Evolutionary conservation across 1,140 invertebrate species (phyloP), one percentile per base, ranked within the genome.

Genomic region (Lutraria rhynchaena): DNA sequence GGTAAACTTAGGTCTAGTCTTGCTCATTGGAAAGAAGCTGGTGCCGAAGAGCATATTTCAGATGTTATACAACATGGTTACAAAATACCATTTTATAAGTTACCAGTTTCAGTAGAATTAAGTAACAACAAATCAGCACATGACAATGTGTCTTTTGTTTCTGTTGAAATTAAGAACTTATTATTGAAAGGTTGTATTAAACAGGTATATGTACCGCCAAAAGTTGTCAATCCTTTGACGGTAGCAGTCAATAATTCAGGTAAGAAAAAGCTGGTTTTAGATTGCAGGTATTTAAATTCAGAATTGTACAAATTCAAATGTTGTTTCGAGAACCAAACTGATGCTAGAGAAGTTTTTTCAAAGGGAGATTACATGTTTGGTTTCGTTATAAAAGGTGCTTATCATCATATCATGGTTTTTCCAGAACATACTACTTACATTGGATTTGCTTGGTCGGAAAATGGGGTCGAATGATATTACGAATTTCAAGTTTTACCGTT

Each of bases 401-500:
- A 69, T 69, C 65, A 69, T 49, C 65, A 69, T 69, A 69, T 69
- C 46, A 69, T 69, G 65, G 49, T 69, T 19, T 69, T 19, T 69
- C 37, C 31, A 24, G 65, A 41, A 29, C 37, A 69, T 46, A 69
- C 13, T 22, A 69, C 22, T 7, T 49, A 19, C 49, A 24, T 69
- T 1, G 65, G 65, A 44, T 51, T 69, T 24, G 46, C 11, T 33
- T 74, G 58, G 35, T 7, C 24, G 5, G 58, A 49, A 67, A 53
- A 82, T 22, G 63, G 37, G 4, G 33, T 37, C 57, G 58, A 24
- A 22, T 22, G 15, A 44, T 53, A 83, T 55, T 78, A 55, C 41
- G 70, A 80, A 49, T 80, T 57, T 41, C 74, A 70, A 27, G 61
- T 74, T 0, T 61, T 80, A 53, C 44, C 82, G 9, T 83, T 80